Percentiles rank a stretch among this genome's conserved stretches.
These are phyloP conservation scores for Melanotaenia trifasciata DNA, from an alignment of 2,797 vertebrate genomes.

Conservation along the genomic window DNA sequence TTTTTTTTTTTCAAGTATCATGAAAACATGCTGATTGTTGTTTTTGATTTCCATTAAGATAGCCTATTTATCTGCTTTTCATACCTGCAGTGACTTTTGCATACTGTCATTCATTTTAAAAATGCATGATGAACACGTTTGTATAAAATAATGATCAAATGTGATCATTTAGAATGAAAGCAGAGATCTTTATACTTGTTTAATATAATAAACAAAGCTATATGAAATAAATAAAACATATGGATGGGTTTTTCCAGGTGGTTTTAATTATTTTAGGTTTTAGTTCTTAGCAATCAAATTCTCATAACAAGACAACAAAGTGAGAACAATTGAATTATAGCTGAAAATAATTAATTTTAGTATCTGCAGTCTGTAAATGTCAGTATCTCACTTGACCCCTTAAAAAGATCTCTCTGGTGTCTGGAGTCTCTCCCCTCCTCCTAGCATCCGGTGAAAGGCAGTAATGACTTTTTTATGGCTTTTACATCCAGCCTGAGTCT, in stretches of 20 bases:
- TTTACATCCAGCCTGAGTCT: slow-evolving; percentile 27
- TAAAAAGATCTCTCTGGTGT: neutral
- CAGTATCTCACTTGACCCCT: slow-evolving; percentile 33
- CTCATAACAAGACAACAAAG: neutral
- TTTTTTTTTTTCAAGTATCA: too few species aligned
- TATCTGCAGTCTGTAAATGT: slow-evolving; percentile 12
- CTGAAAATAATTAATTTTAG: slow-evolving; percentile 9
- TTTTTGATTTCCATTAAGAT: neutral
- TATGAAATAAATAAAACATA: neutral
- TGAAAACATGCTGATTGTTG: neutral
- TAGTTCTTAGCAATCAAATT: neutral
- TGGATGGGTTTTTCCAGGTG: neutral
- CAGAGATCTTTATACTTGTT: neutral
- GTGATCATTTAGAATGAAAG: neutral
- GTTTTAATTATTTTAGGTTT: neutral
- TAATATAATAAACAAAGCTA: neutral
- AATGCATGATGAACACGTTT: neutral
- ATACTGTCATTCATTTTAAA: neutral
- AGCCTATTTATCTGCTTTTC: neutral
- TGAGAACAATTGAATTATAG: neutral
- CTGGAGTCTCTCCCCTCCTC: slow-evolving; percentile 16
- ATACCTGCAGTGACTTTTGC: neutral
- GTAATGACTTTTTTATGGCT: slow-evolving; percentile 57
- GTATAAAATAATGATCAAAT: neutral
- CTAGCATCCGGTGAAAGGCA: slow-evolving; percentile 30